Base-by-base conservation (phyloP, 2,888 invertebrate genomes). In the Digitonthophagus gazella region DNA sequence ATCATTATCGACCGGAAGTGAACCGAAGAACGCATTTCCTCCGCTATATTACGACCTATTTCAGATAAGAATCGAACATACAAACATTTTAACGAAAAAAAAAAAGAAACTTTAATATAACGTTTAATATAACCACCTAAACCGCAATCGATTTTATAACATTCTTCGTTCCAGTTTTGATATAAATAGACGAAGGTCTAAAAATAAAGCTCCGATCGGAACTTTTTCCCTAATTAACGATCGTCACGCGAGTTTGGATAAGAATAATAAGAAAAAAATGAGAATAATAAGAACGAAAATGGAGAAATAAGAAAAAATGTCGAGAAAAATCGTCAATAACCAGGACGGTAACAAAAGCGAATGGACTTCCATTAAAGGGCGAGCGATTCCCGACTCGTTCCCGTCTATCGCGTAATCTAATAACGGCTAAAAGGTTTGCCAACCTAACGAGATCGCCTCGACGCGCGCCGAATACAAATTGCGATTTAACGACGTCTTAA, bases 401-500 rank as follows among this genome's bases (percentile, higher is more conserved):
- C 11, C 11, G 3, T 44, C 28, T 44, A 44, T 44, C 28, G 28
- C 28, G 64, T 66, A 72, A 72, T 72, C 71, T 67, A 70, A 70
- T 72, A 70, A 68, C 67, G 68, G 69, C 70, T 71, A 69, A 70
- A 72, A 72, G 69, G 72, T 72, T 72, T 71, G 70, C 71, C 70
- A 66, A 69, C 72, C 67, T 72, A 72, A 72, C 70, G 69, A 71
- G 71, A 72, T 72, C 71, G 67, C 68, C 68, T 16, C 56, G 67
- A 65, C 69, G 54, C 67, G 64, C 67, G 64, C 67, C 58, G 69
- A 69, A 69, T 69, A 69, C 67, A 69, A 69, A 69, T 69, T 58
- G 69, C 64, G 66, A 67, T 67, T 69, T 69, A 67, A 69, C 67
- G 54, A 69, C 57, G 65, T 67, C 11, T 67, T 67, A 58, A 64